phyloP scores from a whole-genome alignment of 2,113 vertebrate species.

The Ammodramus savannarum region DNA sequence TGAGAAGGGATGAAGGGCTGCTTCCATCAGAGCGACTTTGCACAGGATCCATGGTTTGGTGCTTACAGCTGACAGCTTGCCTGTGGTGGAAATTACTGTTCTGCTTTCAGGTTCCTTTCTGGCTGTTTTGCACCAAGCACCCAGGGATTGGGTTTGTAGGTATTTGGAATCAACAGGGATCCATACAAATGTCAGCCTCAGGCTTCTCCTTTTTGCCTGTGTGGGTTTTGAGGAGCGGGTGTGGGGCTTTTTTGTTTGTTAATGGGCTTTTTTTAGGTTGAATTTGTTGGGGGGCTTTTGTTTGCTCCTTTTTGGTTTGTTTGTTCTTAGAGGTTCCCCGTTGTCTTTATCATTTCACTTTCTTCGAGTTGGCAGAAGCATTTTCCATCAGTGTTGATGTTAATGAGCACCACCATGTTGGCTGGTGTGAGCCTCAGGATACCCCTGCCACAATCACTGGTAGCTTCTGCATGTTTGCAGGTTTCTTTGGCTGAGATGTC shows the following conservation, averaged over 20 bases:
- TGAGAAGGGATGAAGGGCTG: rapidly evolving
- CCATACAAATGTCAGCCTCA: background rate
- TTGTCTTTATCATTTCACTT: background rate
- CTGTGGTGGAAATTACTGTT: background rate
- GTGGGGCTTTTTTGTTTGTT: background rate
- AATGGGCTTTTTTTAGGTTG: background rate
- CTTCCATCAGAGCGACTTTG: background rate
- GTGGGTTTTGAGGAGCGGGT: background rate
- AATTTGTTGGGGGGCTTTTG: background rate
- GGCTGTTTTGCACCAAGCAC: background rate
- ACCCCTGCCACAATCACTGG: rapidly evolving
- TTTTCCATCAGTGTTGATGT: background rate
- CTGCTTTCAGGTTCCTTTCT: background rate
- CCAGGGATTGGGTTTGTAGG: rapidly evolving
- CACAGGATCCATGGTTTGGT: rapidly evolving
- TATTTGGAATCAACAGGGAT: background rate
- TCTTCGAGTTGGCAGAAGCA: background rate
- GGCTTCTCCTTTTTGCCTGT: background rate
- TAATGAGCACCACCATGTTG: background rate
- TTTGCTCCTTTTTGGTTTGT: background rate
- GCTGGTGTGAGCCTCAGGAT: background rate
- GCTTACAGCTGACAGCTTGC: background rate
- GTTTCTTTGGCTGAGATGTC: background rate
- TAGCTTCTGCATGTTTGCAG: background rate
- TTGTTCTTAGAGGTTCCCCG: background rate